Base-by-base conservation (phyloP, 2,888 invertebrate genomes). In the Drosophila diplacantha region DNA sequence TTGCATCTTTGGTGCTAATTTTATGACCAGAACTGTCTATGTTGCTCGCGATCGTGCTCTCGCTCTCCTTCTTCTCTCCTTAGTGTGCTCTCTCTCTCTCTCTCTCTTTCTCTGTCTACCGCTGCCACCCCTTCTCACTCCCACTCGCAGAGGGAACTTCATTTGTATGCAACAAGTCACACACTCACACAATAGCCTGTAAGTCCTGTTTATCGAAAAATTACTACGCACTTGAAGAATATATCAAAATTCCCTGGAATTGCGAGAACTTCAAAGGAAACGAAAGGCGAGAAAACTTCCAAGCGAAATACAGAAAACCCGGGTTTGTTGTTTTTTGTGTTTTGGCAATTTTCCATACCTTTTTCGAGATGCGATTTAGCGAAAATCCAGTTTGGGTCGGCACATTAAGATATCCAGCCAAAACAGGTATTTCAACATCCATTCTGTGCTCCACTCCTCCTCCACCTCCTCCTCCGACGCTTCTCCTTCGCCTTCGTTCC, bases 301-400 rank as follows among this genome's bases (percentile, higher is more conserved):
- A 22, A 49, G 20, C 16, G 2, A 22, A 43, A 16, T 52, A 22
- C 52, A n/a, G 26, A 41, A 32, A 56, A 24, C 22, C 14, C 29
- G 20, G 29, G 5, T n/a, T 41, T 5, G 24, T 41, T 41, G 1
- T 12, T 7, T 26, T 16, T n/a, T 39, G 20, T 20, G n/a, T 41
- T 43, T 44, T 44, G 29, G 32, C 29, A 39, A 32, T 46, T 62
- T 61, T 61, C 41, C 61, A 43, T 90, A 92, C 93, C 91, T 92
- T 93, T 89, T 93, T 91, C 78, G 94, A 93, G 89, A 94, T 93
- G 90, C 95, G 91, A 86, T 92, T 93, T 83, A 93, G 91, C 81
- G 93, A 90, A 87, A 91, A 92, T 87, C 92, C 92, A 85, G 88
- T 87, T 79, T 91, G 92, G 74, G 94, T 93, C 86, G 95, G 95